Conservation (phyloP, 2,888 invertebrate species). For the Carcina quercana region DNA sequence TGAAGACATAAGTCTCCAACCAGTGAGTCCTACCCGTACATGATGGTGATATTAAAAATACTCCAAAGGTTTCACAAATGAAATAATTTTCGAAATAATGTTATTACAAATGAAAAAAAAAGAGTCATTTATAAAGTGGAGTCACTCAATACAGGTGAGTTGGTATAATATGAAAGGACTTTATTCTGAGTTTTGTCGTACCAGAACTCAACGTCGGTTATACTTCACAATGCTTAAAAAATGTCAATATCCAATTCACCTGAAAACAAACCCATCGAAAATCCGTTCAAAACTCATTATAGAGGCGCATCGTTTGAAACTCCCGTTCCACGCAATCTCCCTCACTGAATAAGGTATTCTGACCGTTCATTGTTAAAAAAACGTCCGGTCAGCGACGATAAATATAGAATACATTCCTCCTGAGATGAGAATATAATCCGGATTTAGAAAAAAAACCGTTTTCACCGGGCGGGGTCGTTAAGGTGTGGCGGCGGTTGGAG, state of each 20-base stretch:
- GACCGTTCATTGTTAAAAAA: constrained; percentile 51
- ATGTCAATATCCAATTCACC: constrained; percentile 21
- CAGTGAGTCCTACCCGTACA: too few species aligned
- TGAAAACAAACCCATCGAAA: constrained; percentile 35
- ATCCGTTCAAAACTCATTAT: constrained; percentile 33
- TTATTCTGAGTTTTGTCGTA: too few species aligned
- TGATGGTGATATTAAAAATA: too few species aligned
- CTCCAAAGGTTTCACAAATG: too few species aligned
- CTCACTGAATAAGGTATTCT: constrained; percentile 33
- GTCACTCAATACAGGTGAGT: too few species aligned
- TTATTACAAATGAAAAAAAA: too few species aligned
- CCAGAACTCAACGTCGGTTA: too few species aligned
- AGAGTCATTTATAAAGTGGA: too few species aligned
- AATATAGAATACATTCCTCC: constrained; percentile 57
- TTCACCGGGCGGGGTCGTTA: constrained; percentile 23
- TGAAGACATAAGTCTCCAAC: too few species aligned
- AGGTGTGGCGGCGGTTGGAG: constrained; percentile 22
- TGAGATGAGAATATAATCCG: constrained; percentile 59
- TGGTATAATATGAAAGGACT: too few species aligned
- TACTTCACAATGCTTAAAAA: too few species aligned
- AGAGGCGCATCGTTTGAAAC: constrained; percentile 24
- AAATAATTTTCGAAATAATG: too few species aligned
- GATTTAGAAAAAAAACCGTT: constrained; percentile 45
- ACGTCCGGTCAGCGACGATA: constrained; percentile 57
- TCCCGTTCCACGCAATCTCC: constrained; percentile 38